Percentiles rank a stretch among this genome's conserved stretches.
Evolutionary conservation across 2,113 vertebrate species (phyloP).

Genomic region (Gnathonemus echidnorhynchus): DNA sequence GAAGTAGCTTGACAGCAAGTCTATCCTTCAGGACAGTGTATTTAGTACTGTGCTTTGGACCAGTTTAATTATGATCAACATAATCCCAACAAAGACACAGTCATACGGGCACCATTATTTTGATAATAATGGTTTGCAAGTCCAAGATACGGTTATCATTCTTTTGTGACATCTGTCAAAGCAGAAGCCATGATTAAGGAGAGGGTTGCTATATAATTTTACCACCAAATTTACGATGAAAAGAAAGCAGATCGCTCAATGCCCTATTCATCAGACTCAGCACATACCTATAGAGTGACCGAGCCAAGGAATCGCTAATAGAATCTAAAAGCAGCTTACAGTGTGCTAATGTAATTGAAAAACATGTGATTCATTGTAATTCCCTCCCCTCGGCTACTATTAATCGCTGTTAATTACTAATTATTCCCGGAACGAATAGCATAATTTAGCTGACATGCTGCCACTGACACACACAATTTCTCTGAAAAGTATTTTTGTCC

Average conservation of each 20-base stretch:
- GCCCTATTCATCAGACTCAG: neutral
- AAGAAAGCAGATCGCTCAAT: neutral
- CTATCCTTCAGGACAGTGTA: neutral
- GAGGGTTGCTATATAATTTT: neutral
- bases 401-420: conserved; percentile 5
- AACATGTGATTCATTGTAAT: conserved; percentile 1
- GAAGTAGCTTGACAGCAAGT: neutral
- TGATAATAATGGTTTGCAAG: neutral
- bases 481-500: neutral
- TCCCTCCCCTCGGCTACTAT: neutral
- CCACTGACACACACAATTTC: neutral
- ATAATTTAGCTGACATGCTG: neutral
- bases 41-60: neutral
- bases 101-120: neutral
- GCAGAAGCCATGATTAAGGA: neutral
- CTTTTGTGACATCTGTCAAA: neutral
- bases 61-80: neutral
- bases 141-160: neutral
- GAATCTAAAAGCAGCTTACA: neutral
- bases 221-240: neutral
- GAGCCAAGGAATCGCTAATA: neutral
- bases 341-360: neutral
- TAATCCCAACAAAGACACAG: neutral
- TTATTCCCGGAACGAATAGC: neutral
- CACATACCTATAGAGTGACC: neutral